Evolutionary conservation across 2,888 invertebrate species (phyloP), one percentile per base, ranked within the genome.

Genomic region (Physocephala rufipes): DNA sequence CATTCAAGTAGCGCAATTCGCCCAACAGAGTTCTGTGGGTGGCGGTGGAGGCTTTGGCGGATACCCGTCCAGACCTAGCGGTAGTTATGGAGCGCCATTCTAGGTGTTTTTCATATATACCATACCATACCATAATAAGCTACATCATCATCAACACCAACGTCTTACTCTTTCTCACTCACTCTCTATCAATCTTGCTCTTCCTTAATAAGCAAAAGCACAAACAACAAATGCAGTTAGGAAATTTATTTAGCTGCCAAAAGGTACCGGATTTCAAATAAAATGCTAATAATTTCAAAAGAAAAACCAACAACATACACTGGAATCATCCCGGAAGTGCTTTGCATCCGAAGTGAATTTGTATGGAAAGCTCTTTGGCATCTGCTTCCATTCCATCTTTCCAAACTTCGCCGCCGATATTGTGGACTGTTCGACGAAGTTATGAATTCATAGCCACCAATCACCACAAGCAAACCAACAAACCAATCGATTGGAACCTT

Each of bases 1-100:
- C 79, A 92, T 95, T 87, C 94, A 95, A 85, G 94, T 95, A 75
- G 95, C 95, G 58, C 94, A 95, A 82, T 94, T 91, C 89, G 90
- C 92, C 78, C 93, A 94, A 87, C 86, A 88, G 76, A 87, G 88
- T 85, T 87, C 89, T 79, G 89, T 89, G 73, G 79, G 87, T 77
- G 86, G 87, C 58, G 86, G 87, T 58, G 84, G 87, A 70, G 82
- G 83, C 70, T 84, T 84, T 64, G 86, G 87, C 72, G 87, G 87
- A 73, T 90, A 87, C 75, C 91, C 89, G 62, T 89, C 90, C 79
- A 86, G 88, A 74, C 91, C 91, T 75, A 89, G 90, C 81, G 88
- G 91, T 85, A 90, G 91, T 87, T 93, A 92, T 87, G 92, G 93
- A 82, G 90, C 84, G 75, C 82, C 84, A 67, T 84, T 82, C 78